Percentiles rank a stretch among this genome's conserved stretches.
These are phyloP conservation scores for Tetragonisca angustula DNA, from an alignment of 2,888 invertebrate genomes.

Conservation along the genomic window DNA sequence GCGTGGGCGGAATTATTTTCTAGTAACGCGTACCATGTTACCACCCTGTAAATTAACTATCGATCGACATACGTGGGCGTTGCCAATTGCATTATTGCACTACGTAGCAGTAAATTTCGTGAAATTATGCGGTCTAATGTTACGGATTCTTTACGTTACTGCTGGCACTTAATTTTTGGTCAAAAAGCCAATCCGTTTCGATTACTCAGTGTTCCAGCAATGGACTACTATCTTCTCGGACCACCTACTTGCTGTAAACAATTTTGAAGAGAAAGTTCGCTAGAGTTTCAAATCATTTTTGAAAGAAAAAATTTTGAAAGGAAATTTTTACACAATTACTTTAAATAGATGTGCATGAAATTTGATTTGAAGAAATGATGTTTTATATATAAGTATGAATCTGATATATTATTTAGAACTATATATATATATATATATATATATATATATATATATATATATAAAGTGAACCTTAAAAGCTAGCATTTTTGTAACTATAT, in stretches of 20 bases:
- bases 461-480: no score
- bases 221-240: background rate
- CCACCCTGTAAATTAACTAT: constrained; percentile 77
- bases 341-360: no score
- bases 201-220: background rate
- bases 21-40: constrained; percentile 63
- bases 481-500: no score
- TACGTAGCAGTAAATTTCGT: constrained; percentile 67
- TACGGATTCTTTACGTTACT: constrained; percentile 10
- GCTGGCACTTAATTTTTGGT: background rate
- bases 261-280: background rate
- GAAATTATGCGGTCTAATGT: constrained; percentile 57
- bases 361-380: no score
- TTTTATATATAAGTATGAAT: no score
- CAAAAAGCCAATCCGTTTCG: background rate
- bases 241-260: background rate
- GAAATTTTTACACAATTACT: no score
- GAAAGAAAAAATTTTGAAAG: no score
- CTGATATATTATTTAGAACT: no score
- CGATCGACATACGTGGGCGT: constrained; percentile 69
- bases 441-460: no score
- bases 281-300: no score
- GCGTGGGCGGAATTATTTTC: constrained; percentile 66
- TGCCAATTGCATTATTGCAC: constrained; percentile 73
- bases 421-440: no score